Percentiles rank a stretch among this genome's conserved stretches.
Conservation (phyloP, 2,888 invertebrate genomes). For the Tricholauxania praeusta region DNA sequence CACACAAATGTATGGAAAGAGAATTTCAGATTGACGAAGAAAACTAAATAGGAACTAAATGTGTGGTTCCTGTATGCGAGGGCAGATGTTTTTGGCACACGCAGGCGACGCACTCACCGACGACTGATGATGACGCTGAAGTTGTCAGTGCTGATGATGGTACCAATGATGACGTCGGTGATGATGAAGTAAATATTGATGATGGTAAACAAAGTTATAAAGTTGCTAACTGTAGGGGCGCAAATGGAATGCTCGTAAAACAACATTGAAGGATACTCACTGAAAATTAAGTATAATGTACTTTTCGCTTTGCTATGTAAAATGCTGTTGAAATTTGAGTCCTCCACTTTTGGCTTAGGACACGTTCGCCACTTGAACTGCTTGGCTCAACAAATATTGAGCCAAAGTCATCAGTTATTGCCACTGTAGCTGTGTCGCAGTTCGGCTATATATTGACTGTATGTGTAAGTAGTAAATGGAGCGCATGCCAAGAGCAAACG, state of each 20-base stretch:
- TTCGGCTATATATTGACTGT: too few relatives aligned
- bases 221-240: constrained; percentile 15
- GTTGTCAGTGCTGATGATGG: background rate
- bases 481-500: constrained; percentile 13
- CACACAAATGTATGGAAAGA: constrained; percentile 41
- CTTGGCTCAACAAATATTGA: constrained; percentile 13
- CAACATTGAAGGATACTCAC: background rate
- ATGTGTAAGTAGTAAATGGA: too few relatives aligned
- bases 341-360: constrained; percentile 1
- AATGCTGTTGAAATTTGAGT: too few relatives aligned
- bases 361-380: constrained; percentile 27
- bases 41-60: constrained; percentile 46
- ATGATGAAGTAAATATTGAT: constrained; percentile 7
- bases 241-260: constrained; percentile 4
- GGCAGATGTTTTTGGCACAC: constrained; percentile 51
- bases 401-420: background rate
- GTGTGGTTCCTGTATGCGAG: constrained; percentile 46
- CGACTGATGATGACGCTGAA: constrained; percentile 9
- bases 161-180: constrained; percentile 5
- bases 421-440: background rate
- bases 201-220: constrained; percentile 21
- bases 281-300: background rate
- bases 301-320: background rate
- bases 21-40: background rate
- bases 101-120: constrained; percentile 34